phyloP scores from a whole-genome alignment of 2,113 vertebrate genomes.

The Perca flavescens region DNA sequence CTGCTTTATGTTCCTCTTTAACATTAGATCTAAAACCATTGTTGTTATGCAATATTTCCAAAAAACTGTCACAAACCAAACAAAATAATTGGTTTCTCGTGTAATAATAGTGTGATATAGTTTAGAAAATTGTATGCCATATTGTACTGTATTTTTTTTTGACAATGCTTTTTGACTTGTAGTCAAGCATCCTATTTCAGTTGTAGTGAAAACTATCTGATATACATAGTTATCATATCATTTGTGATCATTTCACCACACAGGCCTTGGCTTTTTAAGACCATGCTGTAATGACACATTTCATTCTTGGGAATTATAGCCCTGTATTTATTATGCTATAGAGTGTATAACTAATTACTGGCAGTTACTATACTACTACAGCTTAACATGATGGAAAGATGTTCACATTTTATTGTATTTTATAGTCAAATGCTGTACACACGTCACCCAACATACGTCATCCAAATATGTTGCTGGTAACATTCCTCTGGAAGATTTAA shows the following conservation, averaged over 20 bases:
- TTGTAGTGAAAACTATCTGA: neutral
- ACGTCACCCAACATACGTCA: no score
- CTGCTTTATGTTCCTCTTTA: neutral
- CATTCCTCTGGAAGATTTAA: slow-evolving; percentile 1
- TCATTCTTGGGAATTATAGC: neutral
- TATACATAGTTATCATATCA: neutral
- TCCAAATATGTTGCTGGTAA: neutral
- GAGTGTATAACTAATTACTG: neutral
- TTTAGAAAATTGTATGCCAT: neutral
- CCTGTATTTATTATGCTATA: neutral
- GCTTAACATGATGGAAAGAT: neutral
- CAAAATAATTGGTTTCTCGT: neutral
- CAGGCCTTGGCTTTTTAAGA: neutral
- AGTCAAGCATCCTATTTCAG: neutral
- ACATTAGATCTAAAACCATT: neutral
- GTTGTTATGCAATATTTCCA: neutral
- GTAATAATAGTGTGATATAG: neutral
- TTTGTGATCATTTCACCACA: neutral
- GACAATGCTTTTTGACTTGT: neutral
- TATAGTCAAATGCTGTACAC: neutral
- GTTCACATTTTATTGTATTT: neutral
- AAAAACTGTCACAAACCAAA: neutral
- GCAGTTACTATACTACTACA: neutral
- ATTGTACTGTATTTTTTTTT: neutral
- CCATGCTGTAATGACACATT: neutral